Base-by-base conservation (phyloP, 2,113 vertebrate species). In the Amblyornis subalaris region DNA sequence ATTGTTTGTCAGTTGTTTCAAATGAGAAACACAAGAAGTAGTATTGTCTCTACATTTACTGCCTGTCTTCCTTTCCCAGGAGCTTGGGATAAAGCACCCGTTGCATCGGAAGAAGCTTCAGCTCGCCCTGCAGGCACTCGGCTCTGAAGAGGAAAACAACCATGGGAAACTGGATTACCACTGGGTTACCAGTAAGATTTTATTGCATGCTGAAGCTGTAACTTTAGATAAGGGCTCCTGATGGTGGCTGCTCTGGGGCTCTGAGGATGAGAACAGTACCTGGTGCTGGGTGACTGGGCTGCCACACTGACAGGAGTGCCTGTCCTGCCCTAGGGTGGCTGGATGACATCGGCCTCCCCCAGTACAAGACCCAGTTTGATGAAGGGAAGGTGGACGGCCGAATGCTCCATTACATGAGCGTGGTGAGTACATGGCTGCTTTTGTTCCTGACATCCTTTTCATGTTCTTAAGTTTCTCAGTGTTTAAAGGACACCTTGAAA, bases 331-430 rank as follows among this genome's bases (percentile, higher is more conserved):
- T 88, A 99, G 99, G 99, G 60, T 99, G 99, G 99, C 96, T 99
- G 97, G 99, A 99, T 95, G 99, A 99, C 87, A 99, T 99, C 14
- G 99, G 99, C 25, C 98, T 99, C 54, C 99, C 99, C 57, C 99
- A 99, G 95, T 99, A 99, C 57, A 99, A 99, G 97, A 99, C 98
- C 22, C 99, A 99, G 97, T 99, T 99, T 97, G 99, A 99, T 90
- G 99, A 99, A 94, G 99, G 98, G 5, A 98, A 98, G 69, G 98
- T 99, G 33, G 99, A 99, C 2, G 99, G 99, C 8, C 98, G 99
- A 73, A 99, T 99, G 99, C 98, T 99, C 22, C 99, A 99, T 89
- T 99, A 99, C 96, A 99, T 99, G 99, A 99, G 98, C 2, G 98
- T 99, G 94, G 99, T 99, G 96, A 98, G 99, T 98, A 77, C 53